phyloP scores from a whole-genome alignment of 2,113 vertebrate genomes.

The Colinus virginianus region DNA sequence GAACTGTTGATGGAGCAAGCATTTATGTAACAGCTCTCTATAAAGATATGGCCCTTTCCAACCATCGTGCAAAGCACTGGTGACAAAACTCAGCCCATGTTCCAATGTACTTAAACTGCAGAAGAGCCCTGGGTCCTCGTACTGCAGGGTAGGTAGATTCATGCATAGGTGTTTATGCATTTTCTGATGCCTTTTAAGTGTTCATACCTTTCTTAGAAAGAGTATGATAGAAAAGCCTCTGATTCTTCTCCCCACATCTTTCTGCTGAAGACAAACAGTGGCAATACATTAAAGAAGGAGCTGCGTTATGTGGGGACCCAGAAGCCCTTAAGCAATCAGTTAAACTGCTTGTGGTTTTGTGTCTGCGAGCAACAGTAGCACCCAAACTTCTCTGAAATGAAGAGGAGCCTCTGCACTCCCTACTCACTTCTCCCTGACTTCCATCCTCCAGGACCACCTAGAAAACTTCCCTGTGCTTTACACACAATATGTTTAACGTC shows the following conservation, averaged over 20 bases:
- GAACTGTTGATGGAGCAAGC: not conserved
- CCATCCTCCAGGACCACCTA: not conserved
- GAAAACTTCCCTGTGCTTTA: not conserved
- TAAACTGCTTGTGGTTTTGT: not conserved
- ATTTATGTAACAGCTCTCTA: not conserved
- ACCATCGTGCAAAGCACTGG: not conserved
- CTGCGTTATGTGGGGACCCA: not conserved
- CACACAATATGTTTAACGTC: not conserved
- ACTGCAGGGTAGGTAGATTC: not conserved
- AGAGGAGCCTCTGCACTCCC: not conserved
- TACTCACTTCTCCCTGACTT: not conserved
- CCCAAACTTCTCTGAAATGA: not conserved
- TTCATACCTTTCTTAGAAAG: conserved; percentile 4
- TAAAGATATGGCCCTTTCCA: fast-evolving
- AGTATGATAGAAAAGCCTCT: not conserved
- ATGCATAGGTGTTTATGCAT: not conserved
- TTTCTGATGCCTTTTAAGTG: not conserved
- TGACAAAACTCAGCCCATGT: not conserved
- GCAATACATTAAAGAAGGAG: not conserved
- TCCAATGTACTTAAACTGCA: not conserved
- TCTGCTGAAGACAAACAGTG: not conserved
- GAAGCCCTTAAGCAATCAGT: not conserved
- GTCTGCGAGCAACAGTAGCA: not conserved
- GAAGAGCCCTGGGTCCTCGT: not conserved
- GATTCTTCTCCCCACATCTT: not conserved